Evolutionary conservation across 2,888 invertebrate species (phyloP).

Genomic region (Erebia ligea): DNA sequence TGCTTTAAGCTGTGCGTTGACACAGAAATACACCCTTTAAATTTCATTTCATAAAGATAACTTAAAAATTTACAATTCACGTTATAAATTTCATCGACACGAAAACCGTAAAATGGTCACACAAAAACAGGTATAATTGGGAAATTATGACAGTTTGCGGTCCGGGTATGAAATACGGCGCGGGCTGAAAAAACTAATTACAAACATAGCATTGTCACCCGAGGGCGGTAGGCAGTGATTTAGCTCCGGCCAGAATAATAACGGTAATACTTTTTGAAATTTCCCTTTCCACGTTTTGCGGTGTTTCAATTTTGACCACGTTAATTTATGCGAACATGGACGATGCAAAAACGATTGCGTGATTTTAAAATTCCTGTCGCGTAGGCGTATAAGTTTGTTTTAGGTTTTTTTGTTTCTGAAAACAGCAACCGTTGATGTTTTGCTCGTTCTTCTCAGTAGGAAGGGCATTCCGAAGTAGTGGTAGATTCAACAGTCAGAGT

Average conservation of each 20-base stretch:
- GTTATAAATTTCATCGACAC: slow-evolving; percentile 29
- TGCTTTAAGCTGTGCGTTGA: too few relatives aligned
- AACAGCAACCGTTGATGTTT: too few relatives aligned
- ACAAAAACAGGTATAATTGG: slow-evolving; percentile 34
- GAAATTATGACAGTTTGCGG: slow-evolving; percentile 42
- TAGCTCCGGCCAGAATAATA: slow-evolving; percentile 21
- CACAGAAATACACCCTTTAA: too few relatives aligned
- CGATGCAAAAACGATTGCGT: not conserved
- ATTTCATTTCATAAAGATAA: not conserved
- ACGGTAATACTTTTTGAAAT: slow-evolving; percentile 15
- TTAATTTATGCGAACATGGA: not conserved
- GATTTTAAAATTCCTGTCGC: not conserved
- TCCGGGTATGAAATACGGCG: slow-evolving; percentile 62
- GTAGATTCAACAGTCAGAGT: too few relatives aligned
- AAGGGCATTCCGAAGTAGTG: too few relatives aligned
- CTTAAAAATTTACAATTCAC: slow-evolving; percentile 16
- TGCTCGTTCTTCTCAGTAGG: too few relatives aligned
- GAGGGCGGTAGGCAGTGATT: slow-evolving; percentile 38
- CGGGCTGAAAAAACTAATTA: slow-evolving; percentile 70
- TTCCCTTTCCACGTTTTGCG: slow-evolving; percentile 13
- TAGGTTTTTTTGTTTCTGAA: too few relatives aligned
- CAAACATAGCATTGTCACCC: slow-evolving; percentile 59
- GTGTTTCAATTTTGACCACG: slow-evolving; percentile 13
- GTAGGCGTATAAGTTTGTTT: not conserved
- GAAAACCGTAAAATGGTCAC: slow-evolving; percentile 1